Conservation (phyloP, 1,140 invertebrate species). For the Dendrolimus kikuchii region DNA sequence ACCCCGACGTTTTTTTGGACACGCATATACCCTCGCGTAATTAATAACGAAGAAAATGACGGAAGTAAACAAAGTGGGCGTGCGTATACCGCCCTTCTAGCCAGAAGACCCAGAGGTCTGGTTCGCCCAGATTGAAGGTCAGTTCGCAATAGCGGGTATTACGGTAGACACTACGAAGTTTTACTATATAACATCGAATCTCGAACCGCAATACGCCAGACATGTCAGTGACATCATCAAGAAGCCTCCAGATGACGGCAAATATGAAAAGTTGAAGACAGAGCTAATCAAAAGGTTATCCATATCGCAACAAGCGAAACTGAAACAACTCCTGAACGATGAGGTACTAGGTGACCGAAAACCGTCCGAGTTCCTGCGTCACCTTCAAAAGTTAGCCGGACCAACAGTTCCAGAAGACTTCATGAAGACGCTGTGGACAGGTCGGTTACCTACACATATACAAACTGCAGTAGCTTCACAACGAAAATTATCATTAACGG, state of each 20-base stretch:
- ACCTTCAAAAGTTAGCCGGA: slow-evolving; percentile 14
- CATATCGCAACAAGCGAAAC: slow-evolving; percentile 11
- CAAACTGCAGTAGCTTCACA: slow-evolving; percentile 9
- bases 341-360: slow-evolving; percentile 25
- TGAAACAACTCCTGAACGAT: slow-evolving; percentile 19
- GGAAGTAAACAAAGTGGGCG: not conserved
- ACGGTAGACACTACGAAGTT: slow-evolving; percentile 4
- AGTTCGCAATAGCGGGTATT: slow-evolving; percentile 2
- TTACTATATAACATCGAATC: not conserved
- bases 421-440: slow-evolving; percentile 30
- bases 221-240: slow-evolving; percentile 5
- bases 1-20: too few species aligned
- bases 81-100: slow-evolving; percentile 10
- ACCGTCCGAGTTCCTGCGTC: slow-evolving; percentile 24
- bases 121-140: slow-evolving; percentile 20
- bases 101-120: slow-evolving; percentile 16
- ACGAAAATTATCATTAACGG: not conserved
- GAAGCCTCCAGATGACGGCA: slow-evolving; percentile 4
- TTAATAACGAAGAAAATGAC: not conserved
- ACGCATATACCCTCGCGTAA: too few species aligned
- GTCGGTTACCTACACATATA: slow-evolving; percentile 7
- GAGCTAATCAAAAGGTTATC: slow-evolving; percentile 8
- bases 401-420: slow-evolving; percentile 18
- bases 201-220: slow-evolving; percentile 1
- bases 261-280: slow-evolving; percentile 8